Percentiles rank a stretch among this genome's conserved stretches.
phyloP scores from a whole-genome alignment of 2,888 invertebrate genomes.

The Teleiodes luculella region DNA sequence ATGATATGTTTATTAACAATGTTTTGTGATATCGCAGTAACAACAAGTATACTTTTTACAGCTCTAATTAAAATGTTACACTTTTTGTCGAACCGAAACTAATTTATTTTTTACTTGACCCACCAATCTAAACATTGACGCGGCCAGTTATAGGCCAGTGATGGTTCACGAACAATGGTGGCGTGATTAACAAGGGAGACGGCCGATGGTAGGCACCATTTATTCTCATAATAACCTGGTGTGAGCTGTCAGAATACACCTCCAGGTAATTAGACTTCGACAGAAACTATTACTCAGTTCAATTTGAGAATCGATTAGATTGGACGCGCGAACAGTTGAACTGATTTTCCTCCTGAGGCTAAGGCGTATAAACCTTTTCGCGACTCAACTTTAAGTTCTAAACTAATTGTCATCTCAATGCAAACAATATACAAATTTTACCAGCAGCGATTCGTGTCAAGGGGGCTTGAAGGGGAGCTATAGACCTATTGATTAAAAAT shows the following conservation, averaged over 20 bases:
- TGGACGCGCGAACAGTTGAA: not conserved
- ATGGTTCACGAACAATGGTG: conserved; percentile 34
- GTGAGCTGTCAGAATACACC: conserved; percentile 28
- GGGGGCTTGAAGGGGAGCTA: too few species aligned
- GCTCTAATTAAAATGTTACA: conserved; percentile 62
- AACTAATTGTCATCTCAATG: too few species aligned
- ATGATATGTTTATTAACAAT: too few species aligned
- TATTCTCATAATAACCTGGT: conserved; percentile 33
- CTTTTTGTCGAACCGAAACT: conserved; percentile 58
- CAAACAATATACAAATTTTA: too few species aligned
- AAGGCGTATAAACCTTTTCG: too few species aligned
- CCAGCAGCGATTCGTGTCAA: too few species aligned
- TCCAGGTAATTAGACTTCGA: conserved; percentile 16
- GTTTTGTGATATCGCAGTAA: too few species aligned
- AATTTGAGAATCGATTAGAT: not conserved
- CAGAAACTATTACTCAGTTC: not conserved
- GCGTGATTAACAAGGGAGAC: conserved; percentile 38
- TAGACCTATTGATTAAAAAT: too few species aligned
- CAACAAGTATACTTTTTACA: too few species aligned
- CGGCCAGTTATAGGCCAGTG: conserved; percentile 6
- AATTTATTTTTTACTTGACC: conserved; percentile 61
- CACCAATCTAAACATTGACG: conserved; percentile 19
- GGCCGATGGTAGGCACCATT: conserved; percentile 26
- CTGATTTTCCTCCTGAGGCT: not conserved
- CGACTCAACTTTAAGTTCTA: too few species aligned